Base-by-base conservation (phyloP, 2,113 vertebrate species). In the Leptobrachium leishanense region DNA sequence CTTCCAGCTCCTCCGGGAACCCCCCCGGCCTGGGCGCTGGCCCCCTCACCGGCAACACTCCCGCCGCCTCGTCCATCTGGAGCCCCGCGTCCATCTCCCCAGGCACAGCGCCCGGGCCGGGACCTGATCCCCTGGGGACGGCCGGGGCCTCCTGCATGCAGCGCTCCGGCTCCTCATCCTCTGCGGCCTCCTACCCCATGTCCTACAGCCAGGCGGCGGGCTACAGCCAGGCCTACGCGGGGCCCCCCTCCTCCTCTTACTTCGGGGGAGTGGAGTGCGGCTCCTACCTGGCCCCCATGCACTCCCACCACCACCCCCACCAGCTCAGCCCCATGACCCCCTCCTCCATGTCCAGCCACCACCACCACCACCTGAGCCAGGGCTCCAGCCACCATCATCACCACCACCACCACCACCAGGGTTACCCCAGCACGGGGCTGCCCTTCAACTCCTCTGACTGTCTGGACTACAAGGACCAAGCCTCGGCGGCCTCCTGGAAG, bases 391-490 rank as follows among this genome's bases (percentile, higher is more conserved):
- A 95, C 88, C 96, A 96, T 84, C 97, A 97, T 83, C 96, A 93
- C 10, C 93, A 97, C 2, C 97, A 95, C 0, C 89, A 97, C 79
- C 96, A 95, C 86, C 96, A 96, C 83, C 96, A 98, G 86, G 94
- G 96, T 4, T 98, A 98, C 10, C 93, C 94, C 0, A 82, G 94
- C 80, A 86, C 95, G 0, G 89, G 93, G 77, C 92, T 97, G 86
- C 91, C 96, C 88, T 98, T 98, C 92, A 98, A 97, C 89, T 96
- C 96, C 57, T 94, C 97, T 42, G 96, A 98, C 92, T 98, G 96
- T 92, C 95, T 99, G 95, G 97, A 98, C 95, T 98, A 98, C 94
- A 99, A 99, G 95, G 97, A 98, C 84, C 96, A 96, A 54, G 93
- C 92, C 2, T 91, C 94, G 1, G 84, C 86, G 0, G 90, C 96